Evolutionary conservation across 2,888 invertebrate genomes (phyloP).

Genomic region (Diarsia dahlii): DNA sequence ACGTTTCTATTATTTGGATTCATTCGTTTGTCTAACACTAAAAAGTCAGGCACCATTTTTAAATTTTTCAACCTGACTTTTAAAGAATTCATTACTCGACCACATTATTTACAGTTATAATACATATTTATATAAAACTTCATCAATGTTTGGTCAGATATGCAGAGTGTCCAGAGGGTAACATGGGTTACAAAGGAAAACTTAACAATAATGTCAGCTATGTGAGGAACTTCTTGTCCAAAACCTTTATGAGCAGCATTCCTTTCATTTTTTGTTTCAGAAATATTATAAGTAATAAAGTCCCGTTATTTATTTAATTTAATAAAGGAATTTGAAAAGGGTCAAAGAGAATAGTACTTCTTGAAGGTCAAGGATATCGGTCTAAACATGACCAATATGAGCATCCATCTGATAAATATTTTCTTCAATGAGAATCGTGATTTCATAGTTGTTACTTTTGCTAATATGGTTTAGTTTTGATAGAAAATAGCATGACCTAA

Average conservation of each 20-base stretch:
- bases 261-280: constrained; percentile 10
- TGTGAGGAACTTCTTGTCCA: constrained; percentile 33
- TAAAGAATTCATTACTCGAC: background rate
- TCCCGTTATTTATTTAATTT: background rate
- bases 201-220: constrained; percentile 45
- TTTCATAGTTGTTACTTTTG: background rate
- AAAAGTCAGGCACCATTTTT: background rate
- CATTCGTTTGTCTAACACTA: background rate
- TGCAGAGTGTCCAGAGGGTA: constrained; percentile 33
- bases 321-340: too few relatives aligned
- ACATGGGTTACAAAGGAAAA: constrained; percentile 46
- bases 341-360: too few relatives aligned
- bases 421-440: background rate
- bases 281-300: constrained; percentile 31
- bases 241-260: constrained; percentile 30
- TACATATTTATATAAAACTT: constrained; percentile 22
- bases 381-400: background rate
- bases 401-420: background rate
- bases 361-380: background rate
- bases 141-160: constrained; percentile 30
- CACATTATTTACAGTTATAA: constrained; percentile 9
- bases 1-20: background rate
- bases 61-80: background rate
- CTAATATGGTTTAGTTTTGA: background rate
- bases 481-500: background rate